Percentiles rank a stretch among this genome's conserved stretches.
Evolutionary conservation across 2,797 vertebrate species (phyloP).

Genomic region (Ara ararauna): DNA sequence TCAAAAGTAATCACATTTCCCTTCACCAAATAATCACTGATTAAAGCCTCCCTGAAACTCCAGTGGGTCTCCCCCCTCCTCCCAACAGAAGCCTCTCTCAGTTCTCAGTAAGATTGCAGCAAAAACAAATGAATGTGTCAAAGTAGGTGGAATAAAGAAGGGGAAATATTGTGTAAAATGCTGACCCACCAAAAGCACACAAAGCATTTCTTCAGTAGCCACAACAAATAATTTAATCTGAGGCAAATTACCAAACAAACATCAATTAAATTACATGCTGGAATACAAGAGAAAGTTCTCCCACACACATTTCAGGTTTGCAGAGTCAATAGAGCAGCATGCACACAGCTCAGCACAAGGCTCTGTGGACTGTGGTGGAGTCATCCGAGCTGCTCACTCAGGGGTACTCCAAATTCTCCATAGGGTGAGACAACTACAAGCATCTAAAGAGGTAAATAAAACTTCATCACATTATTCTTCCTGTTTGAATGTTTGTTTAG

Average conservation of each 20-base stretch:
- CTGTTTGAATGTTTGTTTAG: background rate
- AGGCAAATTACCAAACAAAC: constrained; percentile 44
- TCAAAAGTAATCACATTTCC: background rate
- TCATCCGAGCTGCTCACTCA: background rate
- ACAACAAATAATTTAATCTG: constrained; percentile 44
- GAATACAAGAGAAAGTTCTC: constrained; percentile 22
- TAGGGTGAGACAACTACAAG: background rate
- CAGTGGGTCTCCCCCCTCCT: background rate
- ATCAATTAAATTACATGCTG: constrained; percentile 42
- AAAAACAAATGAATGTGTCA: constrained; percentile 15
- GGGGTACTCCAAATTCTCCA: background rate
- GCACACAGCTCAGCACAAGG: background rate
- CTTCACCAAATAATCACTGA: background rate
- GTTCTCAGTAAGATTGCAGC: background rate
- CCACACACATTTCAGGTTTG: constrained; percentile 20
- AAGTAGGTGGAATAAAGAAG: constrained; percentile 64
- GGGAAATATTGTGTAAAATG: constrained; percentile 2
- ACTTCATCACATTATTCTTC: background rate
- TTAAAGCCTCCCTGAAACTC: background rate
- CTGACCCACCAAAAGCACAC: constrained; percentile 43
- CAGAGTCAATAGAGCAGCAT: background rate
- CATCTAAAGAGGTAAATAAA: background rate
- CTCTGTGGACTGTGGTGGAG: background rate
- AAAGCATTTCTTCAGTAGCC: constrained; percentile 41
- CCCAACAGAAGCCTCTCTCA: constrained; percentile 1